Evolutionary conservation across 1,140 invertebrate genomes (phyloP).

Genomic region (Globodera rostochiensis): DNA sequence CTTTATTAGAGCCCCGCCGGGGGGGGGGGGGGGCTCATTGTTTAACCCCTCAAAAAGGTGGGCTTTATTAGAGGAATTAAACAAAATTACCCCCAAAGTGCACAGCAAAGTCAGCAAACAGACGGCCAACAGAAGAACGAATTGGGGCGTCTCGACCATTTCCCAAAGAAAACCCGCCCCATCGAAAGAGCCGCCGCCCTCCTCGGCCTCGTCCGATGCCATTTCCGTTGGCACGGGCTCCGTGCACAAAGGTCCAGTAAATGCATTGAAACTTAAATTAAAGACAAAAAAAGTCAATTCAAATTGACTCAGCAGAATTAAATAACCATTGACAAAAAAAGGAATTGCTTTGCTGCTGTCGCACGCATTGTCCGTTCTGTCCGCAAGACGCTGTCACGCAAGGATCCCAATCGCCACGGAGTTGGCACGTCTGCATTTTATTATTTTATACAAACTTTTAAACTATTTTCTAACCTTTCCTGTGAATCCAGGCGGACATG

Average conservation of each 20-base stretch:
- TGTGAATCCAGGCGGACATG: constrained; percentile 59
- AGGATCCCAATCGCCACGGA: constrained; percentile 54
- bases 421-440: constrained; percentile 50
- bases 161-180: constrained; percentile 11
- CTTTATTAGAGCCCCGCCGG: too few species aligned
- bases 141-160: constrained; percentile 27
- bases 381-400: constrained; percentile 56
- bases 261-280: neutral
- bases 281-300: constrained; percentile 16
- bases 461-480: constrained; percentile 33
- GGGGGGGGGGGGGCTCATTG: too few species aligned
- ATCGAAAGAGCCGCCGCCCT: constrained; percentile 11
- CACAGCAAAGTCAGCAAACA: constrained; percentile 38
- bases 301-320: constrained; percentile 5
- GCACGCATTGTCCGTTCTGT: constrained; percentile 46
- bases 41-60: too few species aligned
- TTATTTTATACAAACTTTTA: neutral
- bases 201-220: neutral
- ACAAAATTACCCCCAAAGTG: constrained; percentile 32
- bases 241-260: constrained; percentile 12
- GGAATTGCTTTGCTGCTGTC: constrained; percentile 21
- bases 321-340: constrained; percentile 42
- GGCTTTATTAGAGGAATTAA: too few species aligned
- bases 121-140: constrained; percentile 38
- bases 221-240: constrained; percentile 15